These are phyloP conservation scores for Molossus molossus DNA, from an alignment of 2,797 vertebrate genomes.

Conservation along the genomic window DNA sequence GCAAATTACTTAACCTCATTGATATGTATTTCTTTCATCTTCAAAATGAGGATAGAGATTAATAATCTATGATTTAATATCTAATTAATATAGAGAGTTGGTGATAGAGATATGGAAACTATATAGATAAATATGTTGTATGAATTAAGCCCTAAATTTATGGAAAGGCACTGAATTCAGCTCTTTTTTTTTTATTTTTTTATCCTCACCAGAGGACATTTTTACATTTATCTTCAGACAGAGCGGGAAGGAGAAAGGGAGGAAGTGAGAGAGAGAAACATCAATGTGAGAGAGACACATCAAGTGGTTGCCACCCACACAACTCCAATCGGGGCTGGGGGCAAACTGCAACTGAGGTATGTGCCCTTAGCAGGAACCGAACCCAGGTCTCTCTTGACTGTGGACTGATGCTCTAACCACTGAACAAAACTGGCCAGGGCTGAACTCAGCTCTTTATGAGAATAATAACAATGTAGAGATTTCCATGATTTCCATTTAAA, in stretches of 20 bases:
- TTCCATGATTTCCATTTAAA: background rate
- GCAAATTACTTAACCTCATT: background rate
- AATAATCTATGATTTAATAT: background rate
- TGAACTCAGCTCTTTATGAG: background rate
- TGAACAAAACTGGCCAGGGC: too few relatives aligned
- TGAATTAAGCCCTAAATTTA: background rate
- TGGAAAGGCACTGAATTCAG: background rate
- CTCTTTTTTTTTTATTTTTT: background rate
- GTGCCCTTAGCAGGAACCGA: too few relatives aligned
- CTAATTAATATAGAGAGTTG: background rate
- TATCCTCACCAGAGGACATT: too few relatives aligned
- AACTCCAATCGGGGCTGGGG: too few relatives aligned
- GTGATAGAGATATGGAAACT: background rate
- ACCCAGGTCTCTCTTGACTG: too few relatives aligned
- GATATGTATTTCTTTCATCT: background rate
- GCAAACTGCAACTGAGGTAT: too few relatives aligned
- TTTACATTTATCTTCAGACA: too few relatives aligned
- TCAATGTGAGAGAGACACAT: too few relatives aligned
- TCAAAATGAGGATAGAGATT: background rate
- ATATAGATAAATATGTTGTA: background rate
- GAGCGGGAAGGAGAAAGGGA: too few relatives aligned
- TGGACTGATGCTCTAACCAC: too few relatives aligned
- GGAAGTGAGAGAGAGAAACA: too few relatives aligned
- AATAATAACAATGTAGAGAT: background rate
- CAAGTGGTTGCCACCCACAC: too few relatives aligned